These are phyloP conservation scores for Phrynocephalus vlangalii DNA, from an alignment of 2,797 vertebrate genomes.

Conservation along the genomic window DNA sequence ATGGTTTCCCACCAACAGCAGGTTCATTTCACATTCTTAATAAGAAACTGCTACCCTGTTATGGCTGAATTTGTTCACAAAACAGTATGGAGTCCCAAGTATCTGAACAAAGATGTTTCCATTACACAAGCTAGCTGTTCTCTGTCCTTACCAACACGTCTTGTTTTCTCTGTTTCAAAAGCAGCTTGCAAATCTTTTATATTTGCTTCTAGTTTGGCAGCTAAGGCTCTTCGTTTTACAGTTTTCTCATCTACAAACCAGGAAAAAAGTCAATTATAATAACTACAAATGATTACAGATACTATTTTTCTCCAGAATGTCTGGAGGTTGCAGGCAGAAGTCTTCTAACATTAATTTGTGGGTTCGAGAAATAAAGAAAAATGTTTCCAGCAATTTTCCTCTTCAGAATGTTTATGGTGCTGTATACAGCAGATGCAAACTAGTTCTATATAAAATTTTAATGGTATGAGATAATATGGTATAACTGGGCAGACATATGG, in stretches of 20 bases:
- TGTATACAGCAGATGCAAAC: not conserved
- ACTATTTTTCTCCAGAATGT: not conserved
- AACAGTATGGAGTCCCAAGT: not conserved
- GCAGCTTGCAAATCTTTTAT: constrained; percentile 26
- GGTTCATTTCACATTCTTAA: not conserved
- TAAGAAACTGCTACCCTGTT: not conserved
- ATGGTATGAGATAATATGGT: not conserved
- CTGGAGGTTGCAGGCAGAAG: not conserved
- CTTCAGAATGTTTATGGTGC: not conserved
- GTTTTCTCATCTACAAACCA: constrained; percentile 1
- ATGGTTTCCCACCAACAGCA: not conserved
- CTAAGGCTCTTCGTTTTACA: constrained; percentile 15
- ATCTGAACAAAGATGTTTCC: not conserved
- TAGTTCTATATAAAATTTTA: not conserved
- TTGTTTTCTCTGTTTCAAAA: not conserved
- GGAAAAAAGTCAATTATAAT: not conserved
- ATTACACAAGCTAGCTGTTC: not conserved
- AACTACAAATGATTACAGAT: not conserved
- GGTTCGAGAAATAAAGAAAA: not conserved
- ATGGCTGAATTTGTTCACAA: not conserved
- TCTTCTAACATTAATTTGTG: not conserved
- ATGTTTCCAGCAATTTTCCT: not conserved
- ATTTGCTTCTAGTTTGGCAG: constrained; percentile 41
- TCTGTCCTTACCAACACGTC: constrained; percentile 12
- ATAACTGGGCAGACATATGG: too few relatives aligned